These are phyloP conservation scores for Tinea trinotella DNA, from an alignment of 2,888 invertebrate genomes.

Conservation along the genomic window DNA sequence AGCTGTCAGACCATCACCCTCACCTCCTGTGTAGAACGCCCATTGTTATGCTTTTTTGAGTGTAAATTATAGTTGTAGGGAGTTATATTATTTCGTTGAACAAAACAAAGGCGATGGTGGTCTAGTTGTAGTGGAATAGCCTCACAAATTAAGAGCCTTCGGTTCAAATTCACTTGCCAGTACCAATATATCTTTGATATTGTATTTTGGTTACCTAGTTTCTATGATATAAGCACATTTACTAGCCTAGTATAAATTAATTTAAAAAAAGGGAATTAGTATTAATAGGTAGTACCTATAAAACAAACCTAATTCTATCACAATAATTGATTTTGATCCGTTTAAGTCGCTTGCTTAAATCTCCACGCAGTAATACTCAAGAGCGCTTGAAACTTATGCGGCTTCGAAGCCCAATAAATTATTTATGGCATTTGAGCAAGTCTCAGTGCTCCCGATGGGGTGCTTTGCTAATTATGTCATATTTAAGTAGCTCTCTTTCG, in stretches of 20 bases:
- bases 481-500: conserved; percentile 35
- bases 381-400: conserved; percentile 54
- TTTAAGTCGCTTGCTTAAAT: neutral
- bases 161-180: no score
- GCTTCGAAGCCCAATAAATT: conserved; percentile 57
- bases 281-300: neutral
- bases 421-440: conserved; percentile 59
- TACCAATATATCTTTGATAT: no score
- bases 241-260: no score
- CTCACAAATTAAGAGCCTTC: no score
- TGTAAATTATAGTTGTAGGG: no score
- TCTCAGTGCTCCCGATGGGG: conserved; percentile 37
- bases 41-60: neutral
- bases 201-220: no score
- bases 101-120: no score
- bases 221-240: no score
- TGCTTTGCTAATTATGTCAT: conserved; percentile 47
- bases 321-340: neutral
- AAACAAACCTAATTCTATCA: neutral
- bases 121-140: no score
- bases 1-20: conserved; percentile 51
- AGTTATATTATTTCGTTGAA: no score
- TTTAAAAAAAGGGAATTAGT: no score
- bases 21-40: conserved; percentile 39
- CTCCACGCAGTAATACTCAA: conserved; percentile 33